Base-by-base conservation (phyloP, 2,888 invertebrate species). In the Epistrophella euchroma region DNA sequence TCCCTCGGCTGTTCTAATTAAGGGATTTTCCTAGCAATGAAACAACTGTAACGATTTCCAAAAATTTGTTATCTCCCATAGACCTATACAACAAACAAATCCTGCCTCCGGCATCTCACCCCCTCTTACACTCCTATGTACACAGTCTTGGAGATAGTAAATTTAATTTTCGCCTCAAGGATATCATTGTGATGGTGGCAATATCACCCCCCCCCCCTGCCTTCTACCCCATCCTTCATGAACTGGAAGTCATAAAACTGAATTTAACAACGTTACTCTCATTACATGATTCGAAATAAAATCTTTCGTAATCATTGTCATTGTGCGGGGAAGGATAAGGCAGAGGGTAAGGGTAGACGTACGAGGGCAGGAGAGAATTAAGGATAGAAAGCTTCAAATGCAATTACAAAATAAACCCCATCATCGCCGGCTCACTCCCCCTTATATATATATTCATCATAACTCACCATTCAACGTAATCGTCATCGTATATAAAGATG, bases 1-100 rank as follows among this genome's bases (percentile, higher is more conserved):
- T 86, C 86, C 86, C 81, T 77, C 17, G 68, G 77, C 77, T 74
- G 81, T 74, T 81, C 81, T 86, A 86, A 86, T 86, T 86, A 86
- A 74, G 86, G 77, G 81, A 81, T 86, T 86, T 81, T 73, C 73
- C 81, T 77, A 64, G 73, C 81, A 81, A 86, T 81, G 86, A 86
- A 86, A 86, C 73, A 86, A 86, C 77, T 77, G 86, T 86, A 81
- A 81, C 81, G 73, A 68, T 81, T 74, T 68, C 76, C 60, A 77
- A 86, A 85, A 77, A 73, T 76, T 73, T 81, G 76, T 77, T 86
- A 81, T 86, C 81, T 81, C 4, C 40, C 68, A 60, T 68, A 81
- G 72, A 77, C 76, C 73, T 73, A 60, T 32, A 37, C 11, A 22
- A 15, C 66, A 66, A 32, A 66, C 50, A 80, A 80, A 85, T 77